Evolutionary conservation across 2,888 invertebrate genomes (phyloP).

Genomic region (Cantharis flavilabris): DNA sequence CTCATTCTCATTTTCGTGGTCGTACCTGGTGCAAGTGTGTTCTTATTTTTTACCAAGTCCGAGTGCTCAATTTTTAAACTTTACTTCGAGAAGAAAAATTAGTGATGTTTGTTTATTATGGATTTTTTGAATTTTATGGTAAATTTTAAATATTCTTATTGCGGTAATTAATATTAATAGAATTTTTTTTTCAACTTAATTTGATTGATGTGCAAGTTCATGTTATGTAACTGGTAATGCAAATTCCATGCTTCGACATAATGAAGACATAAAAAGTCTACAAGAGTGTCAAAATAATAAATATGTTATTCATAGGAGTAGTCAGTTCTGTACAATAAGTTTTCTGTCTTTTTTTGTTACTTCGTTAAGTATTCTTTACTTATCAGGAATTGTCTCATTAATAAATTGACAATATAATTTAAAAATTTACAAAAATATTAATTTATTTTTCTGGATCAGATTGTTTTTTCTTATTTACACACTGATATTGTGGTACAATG

Average conservation of each 20-base stretch:
- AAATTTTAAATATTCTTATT: neutral
- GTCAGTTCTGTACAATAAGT: neutral
- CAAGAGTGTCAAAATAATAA: slow-evolving; percentile 1
- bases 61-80: neutral
- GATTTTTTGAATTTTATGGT: neutral
- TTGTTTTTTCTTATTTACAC: too few relatives aligned
- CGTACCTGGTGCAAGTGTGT: slow-evolving; percentile 8
- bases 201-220: neutral
- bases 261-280: slow-evolving; percentile 1
- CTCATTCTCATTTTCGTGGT: slow-evolving; percentile 24
- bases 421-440: neutral
- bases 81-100: neutral
- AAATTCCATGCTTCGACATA: neutral
- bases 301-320: neutral
- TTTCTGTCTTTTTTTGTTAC: neutral
- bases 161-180: neutral
- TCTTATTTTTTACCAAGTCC: neutral
- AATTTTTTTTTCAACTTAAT: neutral
- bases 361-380: neutral
- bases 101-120: neutral
- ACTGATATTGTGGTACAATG: too few relatives aligned
- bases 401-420: neutral
- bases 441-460: too few relatives aligned
- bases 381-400: neutral
- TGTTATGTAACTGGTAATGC: neutral